phyloP scores from a whole-genome alignment of 2,113 vertebrate species.

The Theristicus caerulescens region DNA sequence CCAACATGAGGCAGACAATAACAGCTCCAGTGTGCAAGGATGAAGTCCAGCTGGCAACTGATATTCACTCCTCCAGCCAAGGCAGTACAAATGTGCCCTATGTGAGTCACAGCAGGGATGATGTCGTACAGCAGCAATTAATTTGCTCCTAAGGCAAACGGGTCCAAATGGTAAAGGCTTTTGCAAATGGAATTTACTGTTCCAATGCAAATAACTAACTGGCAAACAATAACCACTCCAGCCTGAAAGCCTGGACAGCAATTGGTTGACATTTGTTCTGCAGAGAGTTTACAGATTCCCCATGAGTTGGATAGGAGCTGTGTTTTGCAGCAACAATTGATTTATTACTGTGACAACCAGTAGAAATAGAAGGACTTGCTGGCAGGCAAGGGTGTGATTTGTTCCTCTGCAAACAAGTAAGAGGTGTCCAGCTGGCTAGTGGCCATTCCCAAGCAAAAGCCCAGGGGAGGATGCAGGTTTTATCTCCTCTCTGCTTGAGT shows the following conservation, averaged over 20 bases:
- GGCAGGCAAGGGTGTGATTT: constrained; percentile 33
- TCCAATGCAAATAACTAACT: constrained; percentile 40
- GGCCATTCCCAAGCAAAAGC: constrained; percentile 3
- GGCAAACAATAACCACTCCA: constrained; percentile 24
- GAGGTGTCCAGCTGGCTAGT: constrained; percentile 23
- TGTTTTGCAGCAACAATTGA: constrained; percentile 56
- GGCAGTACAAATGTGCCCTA: neutral
- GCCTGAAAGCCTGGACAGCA: neutral
- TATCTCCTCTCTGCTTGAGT: neutral
- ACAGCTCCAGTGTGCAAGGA: neutral
- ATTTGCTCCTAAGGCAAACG: constrained; percentile 21
- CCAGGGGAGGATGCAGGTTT: neutral
- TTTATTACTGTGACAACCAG: constrained; percentile 59
- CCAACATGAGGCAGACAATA: neutral
- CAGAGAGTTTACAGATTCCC: constrained; percentile 52
- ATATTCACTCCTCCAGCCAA: neutral
- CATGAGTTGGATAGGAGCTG: neutral
- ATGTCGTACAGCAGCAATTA: constrained; percentile 13
- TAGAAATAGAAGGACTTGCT: constrained; percentile 48
- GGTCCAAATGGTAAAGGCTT: neutral
- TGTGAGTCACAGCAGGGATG: constrained; percentile 12
- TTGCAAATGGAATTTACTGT: constrained; percentile 28
- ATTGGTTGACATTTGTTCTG: constrained; percentile 46
- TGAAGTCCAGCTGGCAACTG: constrained; percentile 19
- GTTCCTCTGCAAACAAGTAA: constrained; percentile 27